Conservation (phyloP, 2,113 vertebrate species). For the Diglossa brunneiventris region DNA sequence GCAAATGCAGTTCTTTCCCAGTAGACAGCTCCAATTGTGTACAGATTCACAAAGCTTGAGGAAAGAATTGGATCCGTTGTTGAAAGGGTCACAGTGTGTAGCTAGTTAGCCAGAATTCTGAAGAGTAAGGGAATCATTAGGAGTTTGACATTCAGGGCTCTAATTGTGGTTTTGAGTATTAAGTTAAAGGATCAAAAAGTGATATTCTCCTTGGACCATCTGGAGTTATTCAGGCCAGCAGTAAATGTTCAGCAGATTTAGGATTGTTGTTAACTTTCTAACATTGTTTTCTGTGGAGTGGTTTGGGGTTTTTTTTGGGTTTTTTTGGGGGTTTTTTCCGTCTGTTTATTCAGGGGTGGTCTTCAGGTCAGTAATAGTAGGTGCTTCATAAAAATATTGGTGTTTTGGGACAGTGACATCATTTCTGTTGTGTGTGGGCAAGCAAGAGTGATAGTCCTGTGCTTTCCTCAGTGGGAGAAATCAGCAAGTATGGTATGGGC, state of each 20-base stretch:
- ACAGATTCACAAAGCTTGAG: constrained; percentile 40
- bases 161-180: constrained; percentile 71
- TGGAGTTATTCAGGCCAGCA: constrained; percentile 60
- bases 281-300: constrained; percentile 15
- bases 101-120: constrained; percentile 70
- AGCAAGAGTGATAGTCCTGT: constrained; percentile 42
- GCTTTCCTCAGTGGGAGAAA: constrained; percentile 49
- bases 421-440: constrained; percentile 60
- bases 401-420: constrained; percentile 51
- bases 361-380: constrained; percentile 59
- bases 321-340: too few species aligned
- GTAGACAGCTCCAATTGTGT: constrained; percentile 48
- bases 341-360: constrained; percentile 64
- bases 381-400: constrained; percentile 55
- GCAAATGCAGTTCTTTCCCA: constrained; percentile 56
- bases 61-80: constrained; percentile 63
- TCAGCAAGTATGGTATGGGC: constrained; percentile 26
- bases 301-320: background rate
- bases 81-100: constrained; percentile 57
- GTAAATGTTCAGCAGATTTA: constrained; percentile 56
- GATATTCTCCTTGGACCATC: constrained; percentile 63
- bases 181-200: constrained; percentile 64
- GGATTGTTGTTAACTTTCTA: constrained; percentile 42
- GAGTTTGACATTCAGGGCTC: constrained; percentile 68
- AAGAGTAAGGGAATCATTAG: constrained; percentile 71